Evolutionary conservation across 2,888 invertebrate species (phyloP).

Genomic region (Caenorhabditis uteleia): DNA sequence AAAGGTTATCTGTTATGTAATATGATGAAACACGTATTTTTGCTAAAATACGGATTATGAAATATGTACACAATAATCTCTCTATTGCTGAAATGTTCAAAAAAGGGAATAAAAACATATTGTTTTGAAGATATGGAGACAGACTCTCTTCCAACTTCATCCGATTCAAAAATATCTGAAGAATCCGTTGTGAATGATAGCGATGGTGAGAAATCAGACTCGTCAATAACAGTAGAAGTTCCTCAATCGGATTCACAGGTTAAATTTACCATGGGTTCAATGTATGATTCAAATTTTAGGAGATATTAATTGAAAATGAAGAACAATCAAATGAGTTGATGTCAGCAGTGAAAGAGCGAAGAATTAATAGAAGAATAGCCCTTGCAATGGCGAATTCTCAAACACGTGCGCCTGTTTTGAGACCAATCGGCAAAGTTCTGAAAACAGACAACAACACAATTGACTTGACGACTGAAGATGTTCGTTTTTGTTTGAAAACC

Average conservation of each 20-base stretch:
- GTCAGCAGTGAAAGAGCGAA: slow-evolving; percentile 2
- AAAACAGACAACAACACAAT: slow-evolving; percentile 26
- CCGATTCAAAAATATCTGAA: not conserved
- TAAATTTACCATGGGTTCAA: not conserved
- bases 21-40: not conserved
- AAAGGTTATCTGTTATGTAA: too few species aligned
- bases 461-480: slow-evolving; percentile 37
- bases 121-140: too few species aligned
- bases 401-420: not conserved
- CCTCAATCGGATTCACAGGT: slow-evolving; percentile 18
- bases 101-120: too few species aligned
- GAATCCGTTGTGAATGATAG: not conserved
- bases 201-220: slow-evolving; percentile 17
- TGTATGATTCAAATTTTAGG: slow-evolving; percentile 12
- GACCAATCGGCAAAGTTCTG: slow-evolving; percentile 7
- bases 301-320: slow-evolving; percentile 7
- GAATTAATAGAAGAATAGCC: slow-evolving; percentile 4
- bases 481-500: not conserved
- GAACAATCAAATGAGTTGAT: not conserved
- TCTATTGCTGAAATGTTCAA: not conserved
- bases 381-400: slow-evolving; percentile 2
- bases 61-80: not conserved
- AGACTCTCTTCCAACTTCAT: too few species aligned
- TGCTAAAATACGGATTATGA: not conserved
- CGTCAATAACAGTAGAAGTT: slow-evolving; percentile 12